Percentiles rank a stretch among this genome's conserved stretches.
These are phyloP conservation scores for Philopotamus ludificatus DNA, from an alignment of 1,140 invertebrate species.

Conservation along the genomic window DNA sequence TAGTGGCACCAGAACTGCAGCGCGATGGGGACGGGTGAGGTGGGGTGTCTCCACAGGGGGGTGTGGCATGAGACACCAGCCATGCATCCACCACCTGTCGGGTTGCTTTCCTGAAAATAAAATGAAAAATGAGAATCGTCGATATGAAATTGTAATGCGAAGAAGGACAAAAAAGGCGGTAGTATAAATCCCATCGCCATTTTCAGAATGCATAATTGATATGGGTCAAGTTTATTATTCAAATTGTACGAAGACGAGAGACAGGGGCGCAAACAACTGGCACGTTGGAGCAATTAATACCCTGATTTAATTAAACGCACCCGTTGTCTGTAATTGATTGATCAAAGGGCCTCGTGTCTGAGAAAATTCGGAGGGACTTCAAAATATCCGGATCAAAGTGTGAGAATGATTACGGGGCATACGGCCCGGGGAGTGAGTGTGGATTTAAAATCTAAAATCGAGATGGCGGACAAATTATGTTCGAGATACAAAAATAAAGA, in stretches of 20 bases:
- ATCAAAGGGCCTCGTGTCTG: not conserved
- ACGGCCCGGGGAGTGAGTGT: no score
- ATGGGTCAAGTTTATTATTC: not conserved
- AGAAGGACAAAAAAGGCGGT: not conserved
- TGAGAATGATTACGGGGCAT: no score
- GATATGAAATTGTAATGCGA: not conserved
- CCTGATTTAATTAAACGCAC: conserved; percentile 13
- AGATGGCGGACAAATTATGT: no score
- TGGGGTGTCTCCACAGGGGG: conserved; percentile 55
- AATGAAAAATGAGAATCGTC: not conserved
- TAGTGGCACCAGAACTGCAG: conserved; percentile 76
- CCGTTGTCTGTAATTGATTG: conserved; percentile 1
- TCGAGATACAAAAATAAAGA: no score
- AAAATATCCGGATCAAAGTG: no score
- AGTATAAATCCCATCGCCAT: not conserved
- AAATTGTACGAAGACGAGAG: not conserved
- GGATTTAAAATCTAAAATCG: no score
- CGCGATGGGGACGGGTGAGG: conserved; percentile 66
- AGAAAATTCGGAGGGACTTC: no score
- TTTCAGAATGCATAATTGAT: not conserved
- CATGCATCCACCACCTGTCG: conserved; percentile 88
- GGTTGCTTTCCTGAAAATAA: conserved; percentile 77
- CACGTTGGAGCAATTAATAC: conserved; percentile 16
- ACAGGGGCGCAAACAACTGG: conserved; percentile 9
- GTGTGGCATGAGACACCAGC: conserved; percentile 83